Evolutionary conservation across 2,888 invertebrate genomes (phyloP), one percentile per base, ranked within the genome.

Genomic region (Calliopum simillimum): DNA sequence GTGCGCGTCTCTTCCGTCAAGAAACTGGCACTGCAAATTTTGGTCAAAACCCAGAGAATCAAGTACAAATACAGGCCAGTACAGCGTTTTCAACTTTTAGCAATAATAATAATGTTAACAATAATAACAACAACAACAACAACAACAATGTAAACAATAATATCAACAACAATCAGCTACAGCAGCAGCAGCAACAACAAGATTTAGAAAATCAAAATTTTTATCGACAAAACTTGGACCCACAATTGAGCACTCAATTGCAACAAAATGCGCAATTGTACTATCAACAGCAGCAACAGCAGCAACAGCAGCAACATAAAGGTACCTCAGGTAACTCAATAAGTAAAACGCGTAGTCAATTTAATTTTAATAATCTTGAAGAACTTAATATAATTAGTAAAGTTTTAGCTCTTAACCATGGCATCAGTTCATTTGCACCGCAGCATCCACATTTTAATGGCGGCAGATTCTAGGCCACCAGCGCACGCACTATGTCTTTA

Each of bases 321-420:
- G 19, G 59, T n/a, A 47, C n/a, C 47, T 41, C 67, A 67, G 81
- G 82, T 81, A 81, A 82, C 76, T 67, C 77, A 74, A 71, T 73
- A 69, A 76, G 76, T 68, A 65, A 73, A 41, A 73, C 59, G 62
- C 75, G 72, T 51, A 73, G 53, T 33, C 33, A 33, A 33, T 33
- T 33, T 33, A 77, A 76, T 71, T 76, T 80, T 75, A 81, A 80
- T 77, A 82, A 85, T 73, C 89, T 90, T 69, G 94, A 94, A 82
- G 94, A 94, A 85, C 87, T 94, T 64, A 93, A 92, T 82, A 92
- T 94, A 79, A 93, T 94, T 46, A 91, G 93, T 58, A 94, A 94
- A 87, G 92, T 94, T 71, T 86, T 94, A 78, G 93, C 94, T 11
- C 86, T 94, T 68, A 94, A 94, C 84, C 94, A 94, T 79, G 92